Percentiles rank a stretch among this genome's conserved stretches.
These are phyloP conservation scores for Lordiphosa stackelbergi DNA, from an alignment of 1,140 invertebrate species.

Conservation along the genomic window DNA sequence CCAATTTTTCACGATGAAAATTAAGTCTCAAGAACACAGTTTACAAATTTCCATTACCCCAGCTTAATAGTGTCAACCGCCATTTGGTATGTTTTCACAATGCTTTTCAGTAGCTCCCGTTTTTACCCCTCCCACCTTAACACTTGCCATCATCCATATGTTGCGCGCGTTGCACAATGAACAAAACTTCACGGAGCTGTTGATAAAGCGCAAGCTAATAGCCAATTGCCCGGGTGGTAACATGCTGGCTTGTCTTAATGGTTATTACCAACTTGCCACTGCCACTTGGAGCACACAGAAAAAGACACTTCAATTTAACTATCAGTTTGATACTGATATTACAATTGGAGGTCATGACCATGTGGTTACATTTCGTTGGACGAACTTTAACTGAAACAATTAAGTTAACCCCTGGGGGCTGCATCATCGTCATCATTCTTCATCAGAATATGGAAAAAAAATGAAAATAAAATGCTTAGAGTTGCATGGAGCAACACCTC, in stretches of 20 bases:
- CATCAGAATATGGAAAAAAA: constrained; percentile 41
- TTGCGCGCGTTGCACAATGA: not conserved
- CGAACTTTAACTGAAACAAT: constrained; percentile 21
- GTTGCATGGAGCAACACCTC: constrained; percentile 47
- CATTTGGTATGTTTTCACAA: no score
- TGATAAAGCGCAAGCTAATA: constrained; percentile 44
- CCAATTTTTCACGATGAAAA: no score
- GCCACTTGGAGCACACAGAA: constrained; percentile 5
- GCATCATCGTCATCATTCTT: constrained; percentile 55
- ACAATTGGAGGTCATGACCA: constrained; percentile 31
- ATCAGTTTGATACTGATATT: constrained; percentile 38
- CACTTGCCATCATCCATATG: no score
- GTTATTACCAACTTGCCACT: constrained; percentile 16
- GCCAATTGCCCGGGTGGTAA: constrained; percentile 28
- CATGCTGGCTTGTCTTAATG: constrained; percentile 38
- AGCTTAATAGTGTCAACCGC: no score
- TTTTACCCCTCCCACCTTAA: no score
- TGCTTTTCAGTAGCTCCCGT: no score
- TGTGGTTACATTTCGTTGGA: constrained; percentile 37
- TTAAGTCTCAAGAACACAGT: no score
- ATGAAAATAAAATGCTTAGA: constrained; percentile 42
- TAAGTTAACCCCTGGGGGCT: constrained; percentile 23
- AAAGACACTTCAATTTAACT: constrained; percentile 51
- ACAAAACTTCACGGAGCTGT: constrained; percentile 24
- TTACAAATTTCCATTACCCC: no score